Evolutionary conservation across 35 echinoderm and acorn worm genomes (phyloP).

Genomic region (Amphiura filiformis): DNA sequence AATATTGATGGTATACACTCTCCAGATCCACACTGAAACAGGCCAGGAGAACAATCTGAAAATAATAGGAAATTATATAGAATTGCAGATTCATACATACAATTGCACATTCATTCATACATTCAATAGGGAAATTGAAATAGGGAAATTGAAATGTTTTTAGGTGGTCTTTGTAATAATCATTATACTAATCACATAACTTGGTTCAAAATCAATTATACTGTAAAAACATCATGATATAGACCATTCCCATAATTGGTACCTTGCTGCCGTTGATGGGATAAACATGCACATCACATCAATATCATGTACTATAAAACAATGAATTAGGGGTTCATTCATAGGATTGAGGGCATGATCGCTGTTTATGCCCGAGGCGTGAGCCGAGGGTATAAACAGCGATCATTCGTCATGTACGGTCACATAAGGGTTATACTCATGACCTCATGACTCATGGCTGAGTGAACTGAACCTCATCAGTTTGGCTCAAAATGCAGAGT

Average conservation of each 20-base stretch:
- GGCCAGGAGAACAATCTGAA: neutral
- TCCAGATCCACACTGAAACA: neutral
- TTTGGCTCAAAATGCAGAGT: no score
- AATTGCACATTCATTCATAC: neutral
- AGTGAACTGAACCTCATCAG: no score
- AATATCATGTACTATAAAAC: no score
- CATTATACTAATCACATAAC: neutral
- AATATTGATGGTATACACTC: neutral
- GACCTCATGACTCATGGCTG: no score
- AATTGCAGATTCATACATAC: neutral
- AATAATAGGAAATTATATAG: neutral
- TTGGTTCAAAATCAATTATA: neutral
- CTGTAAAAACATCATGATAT: neutral
- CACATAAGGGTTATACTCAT: no score
- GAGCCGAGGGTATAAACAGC: no score
- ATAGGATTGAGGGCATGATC: no score
- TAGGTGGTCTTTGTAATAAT: neutral
- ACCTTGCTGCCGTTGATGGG: no score
- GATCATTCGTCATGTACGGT: no score
- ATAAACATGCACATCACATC: no score
- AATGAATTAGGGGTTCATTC: no score
- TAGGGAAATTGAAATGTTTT: neutral
- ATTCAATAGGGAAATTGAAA: neutral
- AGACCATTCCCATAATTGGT: neutral
- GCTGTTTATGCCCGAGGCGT: no score